A percentile compares a stretch with the other conserved stretches of the same genome.
These are phyloP conservation scores for Calycopis cecrops DNA, from an alignment of 1,140 invertebrate species.

Conservation along the genomic window DNA sequence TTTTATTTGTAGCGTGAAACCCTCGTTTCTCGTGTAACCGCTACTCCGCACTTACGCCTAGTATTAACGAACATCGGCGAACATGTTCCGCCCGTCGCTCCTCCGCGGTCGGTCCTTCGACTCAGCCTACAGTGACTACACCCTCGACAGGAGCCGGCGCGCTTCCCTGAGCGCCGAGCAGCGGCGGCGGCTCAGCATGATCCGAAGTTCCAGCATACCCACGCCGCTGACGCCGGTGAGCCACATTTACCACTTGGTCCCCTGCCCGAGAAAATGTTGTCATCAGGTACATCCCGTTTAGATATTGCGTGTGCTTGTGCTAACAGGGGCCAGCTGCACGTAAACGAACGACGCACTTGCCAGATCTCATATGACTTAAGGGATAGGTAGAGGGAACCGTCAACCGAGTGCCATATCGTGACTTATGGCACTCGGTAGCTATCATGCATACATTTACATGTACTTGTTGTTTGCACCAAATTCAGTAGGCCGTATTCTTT, in stretches of 20 bases:
- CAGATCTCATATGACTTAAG: too few species aligned
- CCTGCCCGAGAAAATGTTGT: conserved; percentile 68
- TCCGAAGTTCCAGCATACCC: conserved; percentile 51
- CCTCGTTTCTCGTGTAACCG: too few species aligned
- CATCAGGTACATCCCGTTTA: conserved; percentile 46
- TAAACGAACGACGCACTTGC: too few species aligned
- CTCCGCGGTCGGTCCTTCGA: conserved; percentile 41
- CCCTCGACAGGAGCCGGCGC: conserved; percentile 57
- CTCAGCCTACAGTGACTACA: conserved; percentile 41
- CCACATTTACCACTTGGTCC: conserved; percentile 71
- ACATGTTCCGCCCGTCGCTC: conserved; percentile 33
- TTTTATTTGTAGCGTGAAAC: too few species aligned
- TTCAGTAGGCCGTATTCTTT: too few species aligned
- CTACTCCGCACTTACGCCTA: too few species aligned
- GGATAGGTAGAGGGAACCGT: too few species aligned
- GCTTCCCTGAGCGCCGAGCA: conserved; percentile 63
- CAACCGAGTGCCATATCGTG: too few species aligned
- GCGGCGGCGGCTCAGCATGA: conserved; percentile 50
- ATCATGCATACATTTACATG: too few species aligned
- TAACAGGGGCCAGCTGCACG: conserved; percentile 10
- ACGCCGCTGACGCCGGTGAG: conserved; percentile 60
- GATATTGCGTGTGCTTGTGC: conserved; percentile 25
- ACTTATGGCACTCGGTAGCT: too few species aligned
- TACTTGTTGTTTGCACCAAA: too few species aligned
- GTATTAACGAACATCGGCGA: background rate